phyloP scores from a whole-genome alignment of 2,888 invertebrate species.

The Rhagium mordax region DNA sequence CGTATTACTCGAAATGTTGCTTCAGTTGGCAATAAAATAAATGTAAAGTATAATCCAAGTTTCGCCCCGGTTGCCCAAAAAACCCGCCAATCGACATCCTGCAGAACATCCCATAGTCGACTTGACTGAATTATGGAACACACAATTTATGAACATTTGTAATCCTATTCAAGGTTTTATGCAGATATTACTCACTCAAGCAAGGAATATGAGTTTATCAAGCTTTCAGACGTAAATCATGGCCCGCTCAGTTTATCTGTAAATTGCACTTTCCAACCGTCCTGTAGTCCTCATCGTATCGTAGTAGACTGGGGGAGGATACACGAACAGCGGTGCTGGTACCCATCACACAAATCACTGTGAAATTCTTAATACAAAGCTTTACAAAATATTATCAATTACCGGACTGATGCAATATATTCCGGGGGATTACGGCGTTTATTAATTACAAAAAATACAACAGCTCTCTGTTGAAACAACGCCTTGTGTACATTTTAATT shows the following conservation, averaged over 20 bases:
- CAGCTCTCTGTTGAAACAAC: background rate
- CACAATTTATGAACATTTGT: constrained; percentile 72
- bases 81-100: constrained; percentile 24
- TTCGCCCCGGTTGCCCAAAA: background rate
- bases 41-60: background rate
- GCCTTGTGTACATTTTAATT: background rate
- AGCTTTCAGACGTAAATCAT: constrained; percentile 82
- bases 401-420: constrained; percentile 1
- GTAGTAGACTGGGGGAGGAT: constrained; percentile 39
- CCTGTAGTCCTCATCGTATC: constrained; percentile 25
- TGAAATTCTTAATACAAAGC: constrained; percentile 53
- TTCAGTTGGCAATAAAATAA: background rate
- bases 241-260: constrained; percentile 75
- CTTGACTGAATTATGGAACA: constrained; percentile 70
- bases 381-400: constrained; percentile 30
- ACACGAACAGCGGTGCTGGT: constrained; percentile 25
- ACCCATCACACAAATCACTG: constrained; percentile 63
- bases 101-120: constrained; percentile 45
- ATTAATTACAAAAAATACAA: background rate
- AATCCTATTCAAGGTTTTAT: constrained; percentile 72
- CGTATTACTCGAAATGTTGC: background rate
- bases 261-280: constrained; percentile 75
- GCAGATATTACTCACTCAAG: constrained; percentile 72
- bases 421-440: background rate
- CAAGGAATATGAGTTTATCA: constrained; percentile 72